phyloP scores from a whole-genome alignment of 2,888 invertebrate species.

The Palloptera scutellata region DNA sequence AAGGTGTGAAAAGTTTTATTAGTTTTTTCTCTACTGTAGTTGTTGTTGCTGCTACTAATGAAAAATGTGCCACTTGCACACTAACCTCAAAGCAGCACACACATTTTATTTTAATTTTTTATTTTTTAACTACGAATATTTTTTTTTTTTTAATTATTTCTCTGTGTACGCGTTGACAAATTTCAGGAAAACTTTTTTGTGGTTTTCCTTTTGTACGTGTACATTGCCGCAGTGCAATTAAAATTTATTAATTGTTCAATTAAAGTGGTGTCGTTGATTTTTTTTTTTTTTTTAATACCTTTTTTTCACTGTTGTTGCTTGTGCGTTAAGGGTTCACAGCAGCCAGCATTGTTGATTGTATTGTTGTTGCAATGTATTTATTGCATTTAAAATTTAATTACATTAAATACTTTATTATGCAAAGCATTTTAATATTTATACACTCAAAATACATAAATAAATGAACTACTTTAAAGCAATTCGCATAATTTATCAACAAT shows the following conservation, averaged over 20 bases:
- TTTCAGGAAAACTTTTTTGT: not conserved
- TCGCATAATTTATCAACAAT: not conserved
- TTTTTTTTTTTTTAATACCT: not conserved
- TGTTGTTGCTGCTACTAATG: no score
- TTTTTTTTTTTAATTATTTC: not conserved
- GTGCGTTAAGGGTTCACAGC: no score
- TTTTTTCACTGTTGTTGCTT: not conserved
- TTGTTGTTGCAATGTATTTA: no score
- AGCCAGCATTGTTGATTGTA: no score
- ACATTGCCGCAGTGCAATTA: not conserved
- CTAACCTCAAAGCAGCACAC: not conserved
- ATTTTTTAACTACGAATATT: not conserved
- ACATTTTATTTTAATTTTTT: not conserved
- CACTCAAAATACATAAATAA: no score
- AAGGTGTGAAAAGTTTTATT: no score
- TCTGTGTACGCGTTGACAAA: not conserved
- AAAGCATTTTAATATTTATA: no score
- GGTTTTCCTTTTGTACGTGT: not conserved
- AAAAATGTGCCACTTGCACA: constrained; percentile 5
- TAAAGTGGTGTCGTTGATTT: not conserved
- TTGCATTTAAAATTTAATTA: no score
- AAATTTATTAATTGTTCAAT: constrained; percentile 3
- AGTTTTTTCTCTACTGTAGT: no score
- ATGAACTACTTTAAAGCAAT: not conserved
- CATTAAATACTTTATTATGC: no score